phyloP scores from a whole-genome alignment of 2,888 invertebrate genomes.

The Latrodectus elegans region DNA sequence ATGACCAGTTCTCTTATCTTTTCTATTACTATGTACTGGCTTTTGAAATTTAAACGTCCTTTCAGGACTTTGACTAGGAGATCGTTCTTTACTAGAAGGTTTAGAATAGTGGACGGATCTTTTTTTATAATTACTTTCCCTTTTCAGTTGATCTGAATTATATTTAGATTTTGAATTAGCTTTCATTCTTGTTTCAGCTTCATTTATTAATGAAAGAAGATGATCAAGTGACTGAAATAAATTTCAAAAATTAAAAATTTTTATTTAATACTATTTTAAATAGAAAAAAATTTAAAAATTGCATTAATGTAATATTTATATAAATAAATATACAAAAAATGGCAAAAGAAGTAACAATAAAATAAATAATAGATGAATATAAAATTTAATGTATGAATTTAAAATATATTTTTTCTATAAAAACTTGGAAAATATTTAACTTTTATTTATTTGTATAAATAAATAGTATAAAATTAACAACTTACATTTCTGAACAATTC shows the following conservation, averaged over 20 bases:
- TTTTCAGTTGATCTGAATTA: neutral
- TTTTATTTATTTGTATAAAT: no score
- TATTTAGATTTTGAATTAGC: conserved; percentile 1
- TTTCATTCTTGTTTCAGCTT: conserved; percentile 76
- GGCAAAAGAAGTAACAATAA: no score
- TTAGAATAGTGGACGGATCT: neutral
- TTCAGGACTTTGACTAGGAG: conserved; percentile 18
- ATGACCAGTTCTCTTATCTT: conserved; percentile 6
- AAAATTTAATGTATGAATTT: no score
- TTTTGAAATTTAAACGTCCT: conserved; percentile 27
- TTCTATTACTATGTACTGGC: conserved; percentile 17
- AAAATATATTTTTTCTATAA: no score
- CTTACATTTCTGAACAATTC: no score
- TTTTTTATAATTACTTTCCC: conserved; percentile 33
- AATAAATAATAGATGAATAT: no score
- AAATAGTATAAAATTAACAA: no score
- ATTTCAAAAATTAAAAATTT: neutral
- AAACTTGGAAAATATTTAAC: no score
- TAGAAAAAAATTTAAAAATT: no score
- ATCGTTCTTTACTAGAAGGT: conserved; percentile 1
- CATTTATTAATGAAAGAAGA: conserved; percentile 77
- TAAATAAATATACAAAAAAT: no score
- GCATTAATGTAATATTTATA: no score
- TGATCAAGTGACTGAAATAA: conserved; percentile 77
- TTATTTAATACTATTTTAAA: no score